A percentile compares a stretch with the other conserved stretches of the same genome.
These are phyloP conservation scores for Acrocephalus arundinaceus DNA, from an alignment of 2,113 vertebrate species.

Conservation along the genomic window DNA sequence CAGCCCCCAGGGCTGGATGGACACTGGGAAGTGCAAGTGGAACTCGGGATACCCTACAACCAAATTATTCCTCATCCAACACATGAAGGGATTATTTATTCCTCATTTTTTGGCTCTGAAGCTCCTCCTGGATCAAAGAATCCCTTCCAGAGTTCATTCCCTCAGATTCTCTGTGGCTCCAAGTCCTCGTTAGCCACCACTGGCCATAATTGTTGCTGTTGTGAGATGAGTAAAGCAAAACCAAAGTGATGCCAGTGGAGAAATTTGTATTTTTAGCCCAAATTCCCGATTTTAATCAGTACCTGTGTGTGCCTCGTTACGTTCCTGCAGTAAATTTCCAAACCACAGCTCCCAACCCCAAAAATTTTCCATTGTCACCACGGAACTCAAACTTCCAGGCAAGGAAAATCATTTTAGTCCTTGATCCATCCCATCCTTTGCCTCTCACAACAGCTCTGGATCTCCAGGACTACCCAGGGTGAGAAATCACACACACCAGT, in stretches of 20 bases:
- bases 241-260: not conserved
- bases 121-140: not conserved
- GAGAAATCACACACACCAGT: accelerated
- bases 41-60: accelerated
- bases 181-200: accelerated
- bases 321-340: not conserved
- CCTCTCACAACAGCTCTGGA: accelerated
- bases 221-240: not conserved
- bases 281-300: not conserved
- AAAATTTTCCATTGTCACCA: not conserved
- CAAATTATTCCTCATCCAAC: accelerated
- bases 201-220: accelerated
- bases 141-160: not conserved
- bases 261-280: not conserved
- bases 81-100: accelerated
- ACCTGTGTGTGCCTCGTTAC: accelerated
- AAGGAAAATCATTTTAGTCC: not conserved
- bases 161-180: accelerated
- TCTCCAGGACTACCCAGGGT: accelerated
- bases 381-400: not conserved
- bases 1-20: accelerated
- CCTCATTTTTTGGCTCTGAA: accelerated
- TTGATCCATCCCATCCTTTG: not conserved
- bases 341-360: not conserved
- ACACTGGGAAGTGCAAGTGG: accelerated